Conservation (phyloP, 2,113 vertebrate genomes). For the Cricetomys ansorgei region DNA sequence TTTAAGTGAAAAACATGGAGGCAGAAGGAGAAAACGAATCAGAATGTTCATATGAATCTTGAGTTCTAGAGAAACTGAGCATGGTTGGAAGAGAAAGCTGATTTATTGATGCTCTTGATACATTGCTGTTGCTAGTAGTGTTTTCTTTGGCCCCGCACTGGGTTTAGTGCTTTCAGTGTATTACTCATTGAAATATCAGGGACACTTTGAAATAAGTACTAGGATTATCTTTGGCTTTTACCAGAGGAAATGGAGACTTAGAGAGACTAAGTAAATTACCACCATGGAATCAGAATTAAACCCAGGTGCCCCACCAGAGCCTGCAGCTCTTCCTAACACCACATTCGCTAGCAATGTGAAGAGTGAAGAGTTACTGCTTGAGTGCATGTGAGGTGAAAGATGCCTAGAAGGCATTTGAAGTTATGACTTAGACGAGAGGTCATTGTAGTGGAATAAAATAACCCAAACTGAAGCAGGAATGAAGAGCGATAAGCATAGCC, state of each 20-base stretch:
- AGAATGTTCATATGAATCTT: not conserved
- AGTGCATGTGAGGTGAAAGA: not conserved
- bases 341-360: not conserved
- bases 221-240: not conserved
- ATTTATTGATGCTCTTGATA: not conserved
- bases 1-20: constrained; percentile 22
- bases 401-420: not conserved
- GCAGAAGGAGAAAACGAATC: not conserved
- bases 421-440: not conserved
- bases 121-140: not conserved
- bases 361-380: not conserved
- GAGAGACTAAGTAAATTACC: not conserved
- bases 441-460: not conserved
- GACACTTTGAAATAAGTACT: not conserved
- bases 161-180: not conserved
- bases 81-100: not conserved
- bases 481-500: not conserved
- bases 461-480: not conserved
- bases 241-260: not conserved
- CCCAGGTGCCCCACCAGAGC: not conserved
- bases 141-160: not conserved
- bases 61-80: not conserved
- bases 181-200: not conserved
- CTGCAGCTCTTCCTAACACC: not conserved
- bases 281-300: not conserved